Percentiles rank a stretch among this genome's conserved stretches.
Evolutionary conservation across 2,888 invertebrate species (phyloP).

Genomic region (Dicroscelio sp.): DNA sequence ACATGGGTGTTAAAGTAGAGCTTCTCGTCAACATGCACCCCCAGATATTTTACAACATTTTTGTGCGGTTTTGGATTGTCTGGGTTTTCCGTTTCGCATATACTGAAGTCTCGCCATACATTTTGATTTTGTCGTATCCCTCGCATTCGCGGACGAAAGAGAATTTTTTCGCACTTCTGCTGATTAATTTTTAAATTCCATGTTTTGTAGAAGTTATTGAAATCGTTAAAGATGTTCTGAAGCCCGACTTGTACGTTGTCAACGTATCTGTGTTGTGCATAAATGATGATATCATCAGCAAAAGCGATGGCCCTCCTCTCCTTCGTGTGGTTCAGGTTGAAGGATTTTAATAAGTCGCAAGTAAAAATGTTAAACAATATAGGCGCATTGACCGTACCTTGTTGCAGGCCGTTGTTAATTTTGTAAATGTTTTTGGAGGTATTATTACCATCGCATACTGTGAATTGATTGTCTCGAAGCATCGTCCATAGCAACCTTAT

Average conservation of each 20-base stretch:
- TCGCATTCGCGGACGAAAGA: slow-evolving; percentile 52
- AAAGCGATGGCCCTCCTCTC: not conserved
- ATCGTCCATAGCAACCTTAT: not conserved
- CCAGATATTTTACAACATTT: slow-evolving; percentile 23
- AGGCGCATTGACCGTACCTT: not conserved
- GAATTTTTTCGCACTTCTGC: slow-evolving; percentile 76
- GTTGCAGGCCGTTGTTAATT: slow-evolving; percentile 2
- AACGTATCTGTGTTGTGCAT: not conserved
- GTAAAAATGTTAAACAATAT: not conserved
- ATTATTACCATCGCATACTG: not conserved
- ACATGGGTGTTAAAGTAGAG: slow-evolving; percentile 64
- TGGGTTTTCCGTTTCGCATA: too few species aligned
- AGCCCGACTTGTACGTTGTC: slow-evolving; percentile 1
- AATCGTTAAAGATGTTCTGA: not conserved
- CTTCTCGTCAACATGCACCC: slow-evolving; percentile 49
- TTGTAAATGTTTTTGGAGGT: not conserved
- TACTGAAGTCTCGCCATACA: slow-evolving; percentile 50
- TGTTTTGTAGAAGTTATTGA: slow-evolving; percentile 22
- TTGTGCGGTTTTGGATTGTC: slow-evolving; percentile 29
- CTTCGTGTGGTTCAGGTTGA: not conserved
- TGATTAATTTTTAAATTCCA: slow-evolving; percentile 79
- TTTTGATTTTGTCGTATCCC: not conserved
- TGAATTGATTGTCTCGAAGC: not conserved
- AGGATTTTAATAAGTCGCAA: not conserved
- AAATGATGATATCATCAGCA: slow-evolving; percentile 29